phyloP scores from a whole-genome alignment of 2,113 vertebrate species.

The Petrocephalus microphthalmus region DNA sequence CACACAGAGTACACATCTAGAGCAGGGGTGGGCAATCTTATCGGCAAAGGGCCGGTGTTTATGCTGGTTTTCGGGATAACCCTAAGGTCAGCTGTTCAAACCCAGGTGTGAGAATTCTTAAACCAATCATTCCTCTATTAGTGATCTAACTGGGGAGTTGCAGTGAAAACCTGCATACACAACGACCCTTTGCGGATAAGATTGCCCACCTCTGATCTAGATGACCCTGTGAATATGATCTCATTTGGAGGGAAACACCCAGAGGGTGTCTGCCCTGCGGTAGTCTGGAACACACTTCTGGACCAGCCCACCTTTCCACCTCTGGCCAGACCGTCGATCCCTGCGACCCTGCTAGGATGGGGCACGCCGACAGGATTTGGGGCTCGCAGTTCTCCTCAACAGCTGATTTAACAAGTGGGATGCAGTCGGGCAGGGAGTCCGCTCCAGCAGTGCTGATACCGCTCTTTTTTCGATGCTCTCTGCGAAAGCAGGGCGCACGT shows the following conservation, averaged over 20 bases:
- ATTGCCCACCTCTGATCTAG: too few species aligned
- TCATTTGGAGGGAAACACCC: too few species aligned
- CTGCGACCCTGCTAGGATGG: background rate
- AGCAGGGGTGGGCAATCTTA: too few species aligned
- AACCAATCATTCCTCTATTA: too few species aligned
- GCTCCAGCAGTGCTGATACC: background rate
- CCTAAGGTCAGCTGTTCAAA: too few species aligned
- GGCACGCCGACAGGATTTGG: background rate
- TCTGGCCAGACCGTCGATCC: background rate
- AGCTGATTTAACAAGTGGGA: background rate
- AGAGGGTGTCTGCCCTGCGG: background rate
- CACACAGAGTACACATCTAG: background rate
- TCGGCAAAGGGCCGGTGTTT: too few species aligned
- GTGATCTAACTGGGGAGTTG: too few species aligned
- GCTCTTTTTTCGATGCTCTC: background rate
- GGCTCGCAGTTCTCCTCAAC: background rate
- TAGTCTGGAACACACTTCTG: background rate
- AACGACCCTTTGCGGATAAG: too few species aligned
- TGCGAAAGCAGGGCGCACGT: background rate
- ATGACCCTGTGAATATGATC: too few species aligned
- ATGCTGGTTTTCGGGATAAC: too few species aligned
- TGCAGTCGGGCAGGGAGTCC: background rate
- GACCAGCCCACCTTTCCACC: background rate
- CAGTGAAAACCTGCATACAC: too few species aligned
- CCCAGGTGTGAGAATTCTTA: too few species aligned